phyloP scores from a whole-genome alignment of 2,797 vertebrate genomes.

The Hippocampus kuda region DNA sequence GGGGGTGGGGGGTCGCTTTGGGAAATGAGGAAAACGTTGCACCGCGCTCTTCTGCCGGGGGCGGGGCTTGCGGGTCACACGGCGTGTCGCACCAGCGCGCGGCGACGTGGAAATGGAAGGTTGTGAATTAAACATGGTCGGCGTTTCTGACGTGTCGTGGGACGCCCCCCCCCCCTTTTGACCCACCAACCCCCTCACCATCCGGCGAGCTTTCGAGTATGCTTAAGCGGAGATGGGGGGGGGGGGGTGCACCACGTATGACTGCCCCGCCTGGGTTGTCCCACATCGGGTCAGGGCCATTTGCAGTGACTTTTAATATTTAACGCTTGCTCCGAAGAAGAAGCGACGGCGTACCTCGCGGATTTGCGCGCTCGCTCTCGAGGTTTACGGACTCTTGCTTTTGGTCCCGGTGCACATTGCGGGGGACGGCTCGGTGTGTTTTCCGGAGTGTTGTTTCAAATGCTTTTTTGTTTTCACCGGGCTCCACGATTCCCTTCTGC shows the following conservation, averaged over 20 bases:
- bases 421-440: background rate
- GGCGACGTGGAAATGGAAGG: constrained; percentile 60
- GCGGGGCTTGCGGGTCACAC: constrained; percentile 35
- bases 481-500: no score
- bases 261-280: constrained; percentile 40
- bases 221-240: constrained; percentile 5
- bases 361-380: constrained; percentile 12
- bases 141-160: constrained; percentile 44
- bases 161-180: background rate
- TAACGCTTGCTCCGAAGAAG: constrained; percentile 47
- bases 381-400: background rate
- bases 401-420: no score
- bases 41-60: constrained; percentile 24
- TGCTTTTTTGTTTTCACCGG: no score
- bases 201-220: constrained; percentile 19
- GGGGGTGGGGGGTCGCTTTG: constrained; percentile 21
- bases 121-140: constrained; percentile 66
- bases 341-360: background rate
- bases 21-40: constrained; percentile 44
- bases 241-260: constrained; percentile 4
- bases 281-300: constrained; percentile 52
- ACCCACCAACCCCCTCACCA: constrained; percentile 17
- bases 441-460: no score
- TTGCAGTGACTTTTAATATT: constrained; percentile 58
- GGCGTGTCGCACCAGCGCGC: constrained; percentile 42